These are phyloP conservation scores for Microtus montanus DNA, from an alignment of 2,113 vertebrate species.

Conservation along the genomic window DNA sequence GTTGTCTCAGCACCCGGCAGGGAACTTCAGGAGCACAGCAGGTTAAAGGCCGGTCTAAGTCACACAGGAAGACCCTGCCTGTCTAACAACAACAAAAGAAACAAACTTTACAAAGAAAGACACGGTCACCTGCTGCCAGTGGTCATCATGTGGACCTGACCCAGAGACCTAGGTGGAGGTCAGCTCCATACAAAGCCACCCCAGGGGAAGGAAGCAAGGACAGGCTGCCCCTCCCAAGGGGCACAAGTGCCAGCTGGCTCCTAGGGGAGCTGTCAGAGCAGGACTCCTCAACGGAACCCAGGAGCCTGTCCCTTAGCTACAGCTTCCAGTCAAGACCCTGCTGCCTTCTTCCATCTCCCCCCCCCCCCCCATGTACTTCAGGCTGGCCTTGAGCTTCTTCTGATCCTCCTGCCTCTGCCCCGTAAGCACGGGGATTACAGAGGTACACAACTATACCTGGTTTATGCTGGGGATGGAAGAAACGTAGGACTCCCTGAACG, in stretches of 20 bases:
- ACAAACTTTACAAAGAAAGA: not conserved
- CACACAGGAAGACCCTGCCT: not conserved
- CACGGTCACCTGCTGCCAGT: not conserved
- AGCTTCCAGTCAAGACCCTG: conserved; percentile 37
- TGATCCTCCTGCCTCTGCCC: not conserved
- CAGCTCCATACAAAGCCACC: not conserved
- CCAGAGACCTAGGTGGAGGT: not conserved
- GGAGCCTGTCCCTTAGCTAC: not conserved
- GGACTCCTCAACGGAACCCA: not conserved
- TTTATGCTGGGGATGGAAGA: not conserved
- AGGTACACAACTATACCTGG: not conserved
- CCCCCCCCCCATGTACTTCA: not conserved
- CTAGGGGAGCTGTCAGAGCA: not conserved
- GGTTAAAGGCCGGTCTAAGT: not conserved
- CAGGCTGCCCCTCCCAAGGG: not conserved
- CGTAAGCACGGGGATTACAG: too few relatives aligned
- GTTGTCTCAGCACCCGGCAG: not conserved
- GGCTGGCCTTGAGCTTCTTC: not conserved
- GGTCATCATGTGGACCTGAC: not conserved
- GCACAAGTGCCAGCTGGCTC: not conserved
- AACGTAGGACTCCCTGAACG: not conserved
- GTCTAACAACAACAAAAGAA: not conserved
- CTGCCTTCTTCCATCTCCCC: not conserved
- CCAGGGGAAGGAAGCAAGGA: not conserved
- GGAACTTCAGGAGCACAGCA: not conserved